Evolutionary conservation across 2,888 invertebrate genomes (phyloP).

Genomic region (Strigamia transsilvanica): DNA sequence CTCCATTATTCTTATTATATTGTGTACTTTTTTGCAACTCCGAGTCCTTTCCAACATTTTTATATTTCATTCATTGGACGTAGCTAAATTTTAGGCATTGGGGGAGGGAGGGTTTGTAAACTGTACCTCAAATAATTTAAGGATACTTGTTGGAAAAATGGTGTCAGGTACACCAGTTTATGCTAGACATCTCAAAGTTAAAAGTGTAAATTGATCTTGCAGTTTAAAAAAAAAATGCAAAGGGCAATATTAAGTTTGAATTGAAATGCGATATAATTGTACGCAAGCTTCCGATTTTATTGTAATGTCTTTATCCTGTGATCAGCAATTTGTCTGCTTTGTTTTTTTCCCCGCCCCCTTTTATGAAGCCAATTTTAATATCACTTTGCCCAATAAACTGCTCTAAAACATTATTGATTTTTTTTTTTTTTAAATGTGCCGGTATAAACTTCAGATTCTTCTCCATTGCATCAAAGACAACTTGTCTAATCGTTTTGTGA

Average conservation of each 20-base stretch:
- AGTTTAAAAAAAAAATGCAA: constrained; percentile 23
- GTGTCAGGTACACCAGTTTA: constrained; percentile 25
- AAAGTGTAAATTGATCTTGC: constrained; percentile 1
- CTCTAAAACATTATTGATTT: background rate
- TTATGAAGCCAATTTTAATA: constrained; percentile 11
- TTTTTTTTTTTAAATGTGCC: background rate
- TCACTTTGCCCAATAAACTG: constrained; percentile 27
- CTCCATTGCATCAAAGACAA: background rate
- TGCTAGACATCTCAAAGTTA: background rate
- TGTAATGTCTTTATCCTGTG: constrained; percentile 16
- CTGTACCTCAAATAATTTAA: background rate
- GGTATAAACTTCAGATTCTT: background rate
- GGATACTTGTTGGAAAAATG: constrained; percentile 6
- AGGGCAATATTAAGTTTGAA: constrained; percentile 15
- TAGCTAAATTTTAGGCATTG: constrained; percentile 34
- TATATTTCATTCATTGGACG: constrained; percentile 35
- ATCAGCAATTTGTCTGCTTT: constrained; percentile 26
- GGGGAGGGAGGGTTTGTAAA: constrained; percentile 7
- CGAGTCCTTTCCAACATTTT: constrained; percentile 20
- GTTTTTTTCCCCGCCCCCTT: background rate
- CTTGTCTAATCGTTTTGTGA: background rate
- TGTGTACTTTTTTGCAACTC: constrained; percentile 23
- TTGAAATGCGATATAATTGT: background rate
- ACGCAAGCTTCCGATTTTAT: constrained; percentile 4
- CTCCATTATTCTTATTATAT: constrained; percentile 20